Evolutionary conservation across 1,140 invertebrate genomes (phyloP).

Genomic region (Drosophila trapezifrons): DNA sequence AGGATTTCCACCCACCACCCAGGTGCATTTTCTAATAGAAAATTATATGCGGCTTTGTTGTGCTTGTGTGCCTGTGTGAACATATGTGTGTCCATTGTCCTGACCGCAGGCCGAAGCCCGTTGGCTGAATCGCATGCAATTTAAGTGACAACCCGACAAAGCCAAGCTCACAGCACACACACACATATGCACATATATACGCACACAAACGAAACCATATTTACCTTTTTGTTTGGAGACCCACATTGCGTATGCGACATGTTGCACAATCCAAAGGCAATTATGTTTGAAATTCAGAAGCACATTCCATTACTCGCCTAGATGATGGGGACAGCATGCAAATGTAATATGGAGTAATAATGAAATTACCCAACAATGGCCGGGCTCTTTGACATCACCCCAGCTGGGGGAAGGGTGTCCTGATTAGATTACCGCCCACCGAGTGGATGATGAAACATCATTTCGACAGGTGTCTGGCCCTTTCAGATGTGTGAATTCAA

Average conservation of each 20-base stretch:
- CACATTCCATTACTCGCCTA: conserved; percentile 21
- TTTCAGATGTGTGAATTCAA: conserved; percentile 33
- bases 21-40: conserved; percentile 20
- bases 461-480: conserved; percentile 24
- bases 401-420: conserved; percentile 8
- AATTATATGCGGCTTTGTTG: conserved; percentile 50
- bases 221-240: conserved; percentile 16
- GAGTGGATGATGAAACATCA: conserved; percentile 3
- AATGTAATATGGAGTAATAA: conserved; percentile 60
- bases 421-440: conserved; percentile 39
- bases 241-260: conserved; percentile 47
- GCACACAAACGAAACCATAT: not conserved
- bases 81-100: conserved; percentile 31
- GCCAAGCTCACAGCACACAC: conserved; percentile 1
- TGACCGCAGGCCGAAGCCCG: conserved; percentile 24
- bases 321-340: conserved; percentile 19
- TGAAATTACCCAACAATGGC: conserved; percentile 54
- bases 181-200: not conserved
- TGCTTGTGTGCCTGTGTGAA: conserved; percentile 23
- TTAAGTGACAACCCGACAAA: conserved; percentile 48
- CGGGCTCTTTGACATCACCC: conserved; percentile 24
- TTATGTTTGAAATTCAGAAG: conserved; percentile 42
- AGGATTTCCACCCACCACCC: conserved; percentile 7
- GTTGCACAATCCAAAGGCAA: conserved; percentile 47
- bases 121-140: conserved; percentile 44